These are phyloP conservation scores for Gallinago jamesoni DNA, from an alignment of 2,113 vertebrate genomes.

Conservation along the genomic window DNA sequence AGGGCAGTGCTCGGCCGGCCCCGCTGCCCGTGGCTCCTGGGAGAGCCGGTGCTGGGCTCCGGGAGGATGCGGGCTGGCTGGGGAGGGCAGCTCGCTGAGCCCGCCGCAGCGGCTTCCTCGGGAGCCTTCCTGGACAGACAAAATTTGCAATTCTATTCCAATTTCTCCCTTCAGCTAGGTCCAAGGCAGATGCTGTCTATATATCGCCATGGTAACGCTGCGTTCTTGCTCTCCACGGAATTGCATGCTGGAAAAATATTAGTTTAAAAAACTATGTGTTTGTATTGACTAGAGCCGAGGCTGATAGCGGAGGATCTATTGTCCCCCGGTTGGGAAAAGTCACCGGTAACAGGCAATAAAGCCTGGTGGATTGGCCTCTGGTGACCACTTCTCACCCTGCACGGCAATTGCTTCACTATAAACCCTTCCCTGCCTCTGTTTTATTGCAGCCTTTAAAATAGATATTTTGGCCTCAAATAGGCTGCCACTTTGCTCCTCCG, in stretches of 20 bases:
- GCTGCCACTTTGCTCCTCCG: constrained; percentile 13
- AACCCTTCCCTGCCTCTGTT: constrained; percentile 44
- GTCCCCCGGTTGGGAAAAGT: constrained; percentile 54
- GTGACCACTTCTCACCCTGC: constrained; percentile 52
- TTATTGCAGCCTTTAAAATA: constrained; percentile 50
- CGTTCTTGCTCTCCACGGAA: constrained; percentile 69
- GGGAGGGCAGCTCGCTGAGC: neutral
- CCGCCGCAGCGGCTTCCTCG: constrained; percentile 1
- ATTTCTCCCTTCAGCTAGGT: constrained; percentile 71
- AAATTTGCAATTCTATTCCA: constrained; percentile 77
- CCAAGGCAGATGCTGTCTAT: constrained; percentile 75
- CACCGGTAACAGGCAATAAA: constrained; percentile 49
- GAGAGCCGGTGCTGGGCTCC: neutral
- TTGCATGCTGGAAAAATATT: constrained; percentile 75
- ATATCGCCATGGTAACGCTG: constrained; percentile 72
- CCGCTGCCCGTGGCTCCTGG: neutral
- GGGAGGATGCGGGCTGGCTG: neutral
- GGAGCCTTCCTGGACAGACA: constrained; percentile 58
- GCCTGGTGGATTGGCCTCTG: constrained; percentile 27
- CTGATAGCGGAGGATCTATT: constrained; percentile 64
- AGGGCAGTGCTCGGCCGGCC: neutral
- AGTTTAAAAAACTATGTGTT: constrained; percentile 75
- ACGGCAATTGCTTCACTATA: constrained; percentile 48
- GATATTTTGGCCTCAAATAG: constrained; percentile 52
- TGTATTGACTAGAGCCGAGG: constrained; percentile 63